Conservation (phyloP, 1,140 invertebrate genomes). For the Diplogasteroides magnus region DNA sequence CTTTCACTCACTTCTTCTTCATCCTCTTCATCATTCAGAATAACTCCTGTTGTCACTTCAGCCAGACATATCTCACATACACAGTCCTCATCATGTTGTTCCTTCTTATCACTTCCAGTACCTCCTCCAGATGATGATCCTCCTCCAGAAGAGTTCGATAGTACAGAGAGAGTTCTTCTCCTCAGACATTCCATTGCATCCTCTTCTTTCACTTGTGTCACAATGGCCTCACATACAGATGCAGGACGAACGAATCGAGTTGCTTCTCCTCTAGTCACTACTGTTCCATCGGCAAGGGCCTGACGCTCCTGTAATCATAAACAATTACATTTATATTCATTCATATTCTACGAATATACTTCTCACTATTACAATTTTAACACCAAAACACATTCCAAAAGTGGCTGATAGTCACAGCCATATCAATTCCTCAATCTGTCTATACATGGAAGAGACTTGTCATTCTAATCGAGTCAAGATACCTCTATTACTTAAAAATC, state of each 20-base stretch:
- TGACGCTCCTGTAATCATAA: too few relatives aligned
- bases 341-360: too few relatives aligned
- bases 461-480: too few relatives aligned
- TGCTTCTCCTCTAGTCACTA: slow-evolving; percentile 46
- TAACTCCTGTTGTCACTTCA: slow-evolving; percentile 2
- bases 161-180: slow-evolving; percentile 12
- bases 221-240: slow-evolving; percentile 26
- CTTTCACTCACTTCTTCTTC: slow-evolving; percentile 13
- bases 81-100: slow-evolving; percentile 24
- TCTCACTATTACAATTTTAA: too few relatives aligned
- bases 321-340: too few relatives aligned
- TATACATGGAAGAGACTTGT: too few relatives aligned
- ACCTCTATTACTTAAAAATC: too few relatives aligned
- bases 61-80: slow-evolving; percentile 20
- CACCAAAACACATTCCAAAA: too few relatives aligned
- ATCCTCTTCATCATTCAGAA: slow-evolving; percentile 11
- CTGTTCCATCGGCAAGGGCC: not conserved
- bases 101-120: not conserved
- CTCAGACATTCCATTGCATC: slow-evolving; percentile 36
- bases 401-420: too few relatives aligned
- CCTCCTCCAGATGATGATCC: not conserved
- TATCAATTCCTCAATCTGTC: too few relatives aligned
- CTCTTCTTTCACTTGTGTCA: slow-evolving; percentile 19
- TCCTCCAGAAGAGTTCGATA: not conserved
- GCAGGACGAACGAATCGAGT: slow-evolving; percentile 21